Percentiles rank a stretch among this genome's conserved stretches.
Evolutionary conservation across 2,888 invertebrate genomes (phyloP).

Genomic region (Trichopoda pennipes): DNA sequence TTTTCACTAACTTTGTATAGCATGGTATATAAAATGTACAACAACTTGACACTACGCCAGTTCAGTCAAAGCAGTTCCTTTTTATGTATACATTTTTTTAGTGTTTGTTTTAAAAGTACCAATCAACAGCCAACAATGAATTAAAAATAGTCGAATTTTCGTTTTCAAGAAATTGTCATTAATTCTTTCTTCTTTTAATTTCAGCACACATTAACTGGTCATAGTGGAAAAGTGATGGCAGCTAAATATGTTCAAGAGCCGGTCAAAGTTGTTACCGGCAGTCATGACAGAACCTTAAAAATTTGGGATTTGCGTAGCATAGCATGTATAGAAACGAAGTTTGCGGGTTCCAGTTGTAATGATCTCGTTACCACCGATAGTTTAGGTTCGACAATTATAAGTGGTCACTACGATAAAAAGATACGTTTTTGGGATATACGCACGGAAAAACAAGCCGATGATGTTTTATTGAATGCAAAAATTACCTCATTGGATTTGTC

Average conservation of each 20-base stretch:
- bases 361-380: slow-evolving; percentile 96
- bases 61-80: no score
- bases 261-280: slow-evolving; percentile 97
- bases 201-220: slow-evolving; percentile 82
- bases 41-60: no score
- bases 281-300: slow-evolving; percentile 98
- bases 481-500: slow-evolving; percentile 97
- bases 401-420: slow-evolving; percentile 98
- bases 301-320: slow-evolving; percentile 98
- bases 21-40: no score
- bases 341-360: slow-evolving; percentile 98
- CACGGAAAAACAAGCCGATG: slow-evolving; percentile 91
- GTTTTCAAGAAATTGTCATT: no score
- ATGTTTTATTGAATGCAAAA: slow-evolving; percentile 94
- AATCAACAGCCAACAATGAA: no score
- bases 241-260: slow-evolving; percentile 97
- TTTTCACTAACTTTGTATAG: no score
- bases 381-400: slow-evolving; percentile 92
- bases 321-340: slow-evolving; percentile 95
- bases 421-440: slow-evolving; percentile 98
- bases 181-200: slow-evolving; percentile 5
- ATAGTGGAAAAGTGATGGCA: slow-evolving; percentile 98
- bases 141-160: no score
- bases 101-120: no score
- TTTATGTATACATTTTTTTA: no score